These are phyloP conservation scores for Hemibagrus wyckioides DNA, from an alignment of 2,113 vertebrate species.

Conservation along the genomic window DNA sequence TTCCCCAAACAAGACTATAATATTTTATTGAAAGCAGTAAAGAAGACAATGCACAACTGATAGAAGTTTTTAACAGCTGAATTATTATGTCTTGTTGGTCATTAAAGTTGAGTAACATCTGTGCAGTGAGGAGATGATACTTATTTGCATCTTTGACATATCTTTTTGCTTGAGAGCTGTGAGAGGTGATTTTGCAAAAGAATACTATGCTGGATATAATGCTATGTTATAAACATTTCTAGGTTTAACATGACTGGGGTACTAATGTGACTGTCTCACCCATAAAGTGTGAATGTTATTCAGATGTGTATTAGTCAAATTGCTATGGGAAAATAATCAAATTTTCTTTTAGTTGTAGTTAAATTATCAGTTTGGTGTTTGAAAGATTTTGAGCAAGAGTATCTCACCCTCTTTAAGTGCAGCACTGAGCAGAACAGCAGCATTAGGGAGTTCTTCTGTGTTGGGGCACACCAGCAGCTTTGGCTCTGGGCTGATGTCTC, in stretches of 20 bases:
- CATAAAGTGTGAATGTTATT: background rate
- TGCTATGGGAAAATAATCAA: background rate
- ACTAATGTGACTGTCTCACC: background rate
- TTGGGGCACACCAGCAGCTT: constrained; percentile 82
- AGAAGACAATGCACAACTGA: background rate
- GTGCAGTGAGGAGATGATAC: background rate
- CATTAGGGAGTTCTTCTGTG: constrained; percentile 81
- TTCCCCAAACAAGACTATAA: background rate
- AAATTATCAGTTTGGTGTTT: background rate
- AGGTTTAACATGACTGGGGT: background rate
- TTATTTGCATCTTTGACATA: background rate
- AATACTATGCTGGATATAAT: background rate
- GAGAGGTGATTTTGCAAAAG: background rate
- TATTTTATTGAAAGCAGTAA: background rate
- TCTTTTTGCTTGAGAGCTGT: background rate
- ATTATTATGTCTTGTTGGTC: background rate
- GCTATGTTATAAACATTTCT: background rate
- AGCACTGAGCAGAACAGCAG: constrained; percentile 76
- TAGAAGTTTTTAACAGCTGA: background rate
- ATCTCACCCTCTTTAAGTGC: constrained; percentile 86
- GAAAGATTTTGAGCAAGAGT: background rate
- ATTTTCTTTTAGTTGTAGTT: background rate
- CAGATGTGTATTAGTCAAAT: background rate
- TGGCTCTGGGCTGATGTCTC: constrained; percentile 71
- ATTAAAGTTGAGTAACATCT: background rate